phyloP scores from a whole-genome alignment of 2,888 invertebrate species.

The Tachina fera region DNA sequence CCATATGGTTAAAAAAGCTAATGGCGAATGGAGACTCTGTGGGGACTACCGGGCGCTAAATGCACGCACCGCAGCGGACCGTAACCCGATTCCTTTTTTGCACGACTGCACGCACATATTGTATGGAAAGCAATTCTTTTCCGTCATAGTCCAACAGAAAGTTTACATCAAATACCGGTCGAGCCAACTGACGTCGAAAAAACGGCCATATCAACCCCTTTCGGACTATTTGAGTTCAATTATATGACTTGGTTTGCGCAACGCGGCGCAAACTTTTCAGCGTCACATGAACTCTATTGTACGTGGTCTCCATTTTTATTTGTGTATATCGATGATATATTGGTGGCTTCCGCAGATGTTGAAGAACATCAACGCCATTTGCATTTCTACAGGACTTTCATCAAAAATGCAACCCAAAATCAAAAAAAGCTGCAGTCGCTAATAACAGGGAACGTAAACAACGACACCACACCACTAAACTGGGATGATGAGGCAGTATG shows the following conservation, averaged over 20 bases:
- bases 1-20: not conserved
- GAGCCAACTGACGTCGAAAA: not conserved
- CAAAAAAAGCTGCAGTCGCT: constrained; percentile 17
- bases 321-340: constrained; percentile 22
- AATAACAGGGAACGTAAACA: constrained; percentile 48
- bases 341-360: not conserved
- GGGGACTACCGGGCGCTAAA: no score
- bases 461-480: constrained; percentile 1
- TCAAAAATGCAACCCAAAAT: constrained; percentile 23
- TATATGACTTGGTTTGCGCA: constrained; percentile 18
- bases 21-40: constrained; percentile 37
- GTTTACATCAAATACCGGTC: no score
- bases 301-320: constrained; percentile 1
- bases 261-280: constrained; percentile 8
- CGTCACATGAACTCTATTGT: no score
- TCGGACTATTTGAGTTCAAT: constrained; percentile 22
- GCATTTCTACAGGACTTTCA: constrained; percentile 48
- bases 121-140: constrained; percentile 5
- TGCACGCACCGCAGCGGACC: constrained; percentile 14
- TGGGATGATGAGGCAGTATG: not conserved
- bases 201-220: constrained; percentile 21
- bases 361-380: constrained; percentile 20
- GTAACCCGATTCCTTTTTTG: not conserved
- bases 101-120: constrained; percentile 17
- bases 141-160: not conserved